Conservation (phyloP, 2,888 invertebrate species). For the Masnerella sp. region DNA sequence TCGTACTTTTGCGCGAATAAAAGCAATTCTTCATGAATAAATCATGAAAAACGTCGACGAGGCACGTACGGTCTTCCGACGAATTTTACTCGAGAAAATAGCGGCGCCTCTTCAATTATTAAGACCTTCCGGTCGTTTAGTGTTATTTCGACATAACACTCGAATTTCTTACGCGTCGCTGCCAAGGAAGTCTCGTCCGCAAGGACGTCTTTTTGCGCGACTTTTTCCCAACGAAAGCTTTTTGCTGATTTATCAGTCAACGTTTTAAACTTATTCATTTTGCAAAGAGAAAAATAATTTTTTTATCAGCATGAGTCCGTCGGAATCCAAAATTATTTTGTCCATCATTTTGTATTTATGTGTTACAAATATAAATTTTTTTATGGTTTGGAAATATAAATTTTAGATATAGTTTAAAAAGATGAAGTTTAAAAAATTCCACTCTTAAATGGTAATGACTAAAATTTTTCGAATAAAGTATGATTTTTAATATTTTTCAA, state of each 20-base stretch:
- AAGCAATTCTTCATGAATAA: conserved; percentile 56
- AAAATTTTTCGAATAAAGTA: too few species aligned
- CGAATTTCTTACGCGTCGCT: conserved; percentile 42
- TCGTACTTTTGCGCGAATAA: conserved; percentile 41
- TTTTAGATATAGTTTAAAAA: too few species aligned
- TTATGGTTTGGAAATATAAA: too few species aligned
- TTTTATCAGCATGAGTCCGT: too few species aligned
- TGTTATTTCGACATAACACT: conserved; percentile 40
- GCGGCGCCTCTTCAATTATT: conserved; percentile 48
- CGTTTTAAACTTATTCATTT: too few species aligned
- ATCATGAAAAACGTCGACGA: conserved; percentile 50
- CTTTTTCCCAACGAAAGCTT: conserved; percentile 5
- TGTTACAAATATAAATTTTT: too few species aligned
- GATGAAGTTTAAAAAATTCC: too few species aligned
- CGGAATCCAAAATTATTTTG: too few species aligned
- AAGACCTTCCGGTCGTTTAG: conserved; percentile 56
- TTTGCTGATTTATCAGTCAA: conserved; percentile 24
- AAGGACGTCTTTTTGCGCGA: conserved; percentile 16
- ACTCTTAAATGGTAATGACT: too few species aligned
- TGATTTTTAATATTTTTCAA: too few species aligned
- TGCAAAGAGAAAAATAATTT: too few species aligned
- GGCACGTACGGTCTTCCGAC: conserved; percentile 48
- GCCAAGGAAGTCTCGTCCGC: conserved; percentile 21
- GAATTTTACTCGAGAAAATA: conserved; percentile 49
- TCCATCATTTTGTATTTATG: too few species aligned